A percentile compares a stretch with the other conserved stretches of the same genome.
Conservation (phyloP, 2,888 invertebrate species). For the Dryobota labecula region DNA sequence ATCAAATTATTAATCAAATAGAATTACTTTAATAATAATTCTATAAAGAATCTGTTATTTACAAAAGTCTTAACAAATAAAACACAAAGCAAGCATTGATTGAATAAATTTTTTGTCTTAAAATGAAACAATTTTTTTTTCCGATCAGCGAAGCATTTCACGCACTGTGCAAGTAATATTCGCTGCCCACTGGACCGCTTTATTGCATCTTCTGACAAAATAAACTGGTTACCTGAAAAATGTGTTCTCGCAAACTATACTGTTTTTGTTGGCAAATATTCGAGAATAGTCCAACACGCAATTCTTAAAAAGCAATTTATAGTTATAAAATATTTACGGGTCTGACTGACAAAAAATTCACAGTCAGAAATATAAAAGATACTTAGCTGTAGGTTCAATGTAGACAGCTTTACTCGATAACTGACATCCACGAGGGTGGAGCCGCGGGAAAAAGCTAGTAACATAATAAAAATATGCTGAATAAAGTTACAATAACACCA, state of each 20-base stretch:
- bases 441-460: slow-evolving; percentile 5
- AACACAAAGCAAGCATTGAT: background rate
- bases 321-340: background rate
- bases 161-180: slow-evolving; percentile 49
- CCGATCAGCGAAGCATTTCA: slow-evolving; percentile 16
- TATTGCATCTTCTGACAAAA: slow-evolving; percentile 57
- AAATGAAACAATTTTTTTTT: slow-evolving; percentile 8
- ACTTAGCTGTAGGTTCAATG: background rate
- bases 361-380: background rate
- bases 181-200: slow-evolving; percentile 45
- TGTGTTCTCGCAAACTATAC: background rate
- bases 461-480: slow-evolving; percentile 19
- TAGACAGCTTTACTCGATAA: too few relatives aligned
- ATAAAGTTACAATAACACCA: slow-evolving; percentile 4
- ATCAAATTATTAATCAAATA: too few relatives aligned
- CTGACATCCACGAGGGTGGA: too few relatives aligned
- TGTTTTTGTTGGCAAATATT: background rate
- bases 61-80: slow-evolving; percentile 1
- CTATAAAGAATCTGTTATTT: background rate
- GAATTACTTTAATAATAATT: background rate
- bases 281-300: background rate
- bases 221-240: slow-evolving; percentile 35
- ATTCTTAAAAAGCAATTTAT: background rate
- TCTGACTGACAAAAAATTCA: background rate
- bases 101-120: background rate